Evolutionary conservation across 1,140 invertebrate species (phyloP), one percentile per base, ranked within the genome.

Genomic region (Polypedilum vanderplanki): DNA sequence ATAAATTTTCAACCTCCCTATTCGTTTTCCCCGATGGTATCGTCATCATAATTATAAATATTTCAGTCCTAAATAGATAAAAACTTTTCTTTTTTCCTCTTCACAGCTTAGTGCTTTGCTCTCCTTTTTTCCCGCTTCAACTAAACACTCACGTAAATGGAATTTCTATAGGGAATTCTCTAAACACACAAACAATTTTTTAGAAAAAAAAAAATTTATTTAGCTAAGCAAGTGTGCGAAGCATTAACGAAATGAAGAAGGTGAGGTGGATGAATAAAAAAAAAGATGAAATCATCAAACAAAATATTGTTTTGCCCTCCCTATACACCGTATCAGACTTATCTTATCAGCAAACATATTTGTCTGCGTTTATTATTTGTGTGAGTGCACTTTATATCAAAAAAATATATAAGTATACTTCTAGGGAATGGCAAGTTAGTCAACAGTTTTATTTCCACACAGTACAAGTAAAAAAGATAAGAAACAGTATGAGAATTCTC

Each of bases 11-110:
- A 57, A n/a, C 46, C 46, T n/a, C 46, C 46, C 46, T 12, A 57
- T 57, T 57, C n/a, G 3, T 33, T 57, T 12, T 57, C 46, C 46
- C 46, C 46, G 46, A 57, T 57, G 46, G 46, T 57, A 57, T 57
- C 46, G 46, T 57, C 46, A 57, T 57, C 46, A 57, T 57, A 57
- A 57, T 57, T 57, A 57, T 57, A 57, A 57, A 57, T 57, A 57
- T 57, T 57, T 57, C 46, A 57, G 46, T 57, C 46, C 46, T 57
- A 57, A 57, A 57, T 57, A 57, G 46, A 57, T 57, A 57, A 57
- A 57, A 57, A 57, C 4, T 4, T n/a, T n/a, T 15, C 2, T 46
- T 15, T 57, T 57, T 57, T 15, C 46, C 4, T 57, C 3, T 15
- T 57, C 12, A 57, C 46, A 57, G 46, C 46, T n/a, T 57, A n/a